Evolutionary conservation across 2,888 invertebrate genomes (phyloP).

Genomic region (Leptarthrus brevirostris): DNA sequence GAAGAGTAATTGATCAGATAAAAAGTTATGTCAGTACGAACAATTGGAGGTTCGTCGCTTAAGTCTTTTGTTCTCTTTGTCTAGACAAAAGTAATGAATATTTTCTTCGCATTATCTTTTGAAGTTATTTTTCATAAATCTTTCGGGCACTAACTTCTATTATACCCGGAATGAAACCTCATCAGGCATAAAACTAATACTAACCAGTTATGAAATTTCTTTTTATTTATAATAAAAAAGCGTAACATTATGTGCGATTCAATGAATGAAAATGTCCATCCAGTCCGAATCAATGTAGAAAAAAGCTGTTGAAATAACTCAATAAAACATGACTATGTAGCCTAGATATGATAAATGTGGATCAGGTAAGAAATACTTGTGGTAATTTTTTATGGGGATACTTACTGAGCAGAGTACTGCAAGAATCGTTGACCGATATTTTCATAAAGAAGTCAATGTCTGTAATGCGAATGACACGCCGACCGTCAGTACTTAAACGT

Average conservation of each 20-base stretch:
- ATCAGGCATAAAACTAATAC: not conserved
- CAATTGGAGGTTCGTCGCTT: conserved; percentile 38
- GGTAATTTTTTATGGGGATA: not conserved
- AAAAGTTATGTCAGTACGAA: no score
- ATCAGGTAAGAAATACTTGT: conserved; percentile 17
- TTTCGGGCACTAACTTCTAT: not conserved
- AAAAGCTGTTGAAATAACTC: conserved; percentile 29
- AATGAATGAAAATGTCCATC: not conserved
- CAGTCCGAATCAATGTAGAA: not conserved
- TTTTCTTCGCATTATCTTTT: not conserved
- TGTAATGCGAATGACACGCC: not conserved
- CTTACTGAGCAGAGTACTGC: not conserved
- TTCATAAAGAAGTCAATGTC: not conserved
- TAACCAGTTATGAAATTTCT: not conserved
- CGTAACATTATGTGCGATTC: not conserved
- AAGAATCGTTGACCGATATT: not conserved
- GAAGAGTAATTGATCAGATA: no score
- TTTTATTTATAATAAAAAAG: not conserved
- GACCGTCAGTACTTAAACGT: not conserved
- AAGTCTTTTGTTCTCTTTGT: conserved; percentile 29
- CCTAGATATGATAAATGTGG: conserved; percentile 32
- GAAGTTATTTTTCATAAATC: not conserved
- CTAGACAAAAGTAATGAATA: not conserved
- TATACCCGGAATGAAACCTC: not conserved
- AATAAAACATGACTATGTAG: conserved; percentile 36